These are phyloP conservation scores for Zygaena filipendulae DNA, from an alignment of 2,888 invertebrate species.

Conservation along the genomic window DNA sequence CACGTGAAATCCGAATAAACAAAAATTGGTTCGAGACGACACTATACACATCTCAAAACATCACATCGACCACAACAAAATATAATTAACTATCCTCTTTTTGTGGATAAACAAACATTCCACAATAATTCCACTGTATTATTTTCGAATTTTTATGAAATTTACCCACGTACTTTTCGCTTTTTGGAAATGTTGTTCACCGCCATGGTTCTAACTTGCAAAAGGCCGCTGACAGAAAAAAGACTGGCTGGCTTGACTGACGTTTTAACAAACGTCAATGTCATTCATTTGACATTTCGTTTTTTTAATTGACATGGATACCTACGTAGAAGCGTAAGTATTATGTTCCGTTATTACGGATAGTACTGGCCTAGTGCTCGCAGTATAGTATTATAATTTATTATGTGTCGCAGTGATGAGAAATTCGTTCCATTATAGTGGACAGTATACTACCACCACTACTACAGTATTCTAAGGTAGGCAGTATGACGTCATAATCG, in stretches of 20 bases:
- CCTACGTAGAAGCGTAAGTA: too few species aligned
- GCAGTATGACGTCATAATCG: too few species aligned
- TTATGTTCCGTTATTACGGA: too few species aligned
- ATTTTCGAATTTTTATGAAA: constrained; percentile 28
- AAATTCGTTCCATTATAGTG: too few species aligned
- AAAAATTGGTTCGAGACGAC: neutral
- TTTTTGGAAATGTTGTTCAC: constrained; percentile 64
- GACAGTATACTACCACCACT: too few species aligned
- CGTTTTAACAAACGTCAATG: constrained; percentile 10
- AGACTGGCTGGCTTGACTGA: too few species aligned
- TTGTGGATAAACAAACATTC: constrained; percentile 22
- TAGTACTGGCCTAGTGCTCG: too few species aligned
- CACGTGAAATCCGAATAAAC: constrained; percentile 12
- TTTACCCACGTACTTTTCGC: constrained; percentile 57
- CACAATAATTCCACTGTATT: constrained; percentile 18
- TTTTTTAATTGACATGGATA: too few species aligned
- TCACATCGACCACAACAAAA: constrained; percentile 15
- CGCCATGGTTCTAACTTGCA: constrained; percentile 59
- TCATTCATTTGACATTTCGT: too few species aligned
- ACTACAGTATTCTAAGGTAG: too few species aligned
- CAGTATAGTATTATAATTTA: too few species aligned
- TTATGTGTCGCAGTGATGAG: too few species aligned
- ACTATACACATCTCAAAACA: neutral
- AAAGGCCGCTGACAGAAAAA: constrained; percentile 4
- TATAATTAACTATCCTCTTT: constrained; percentile 49